Percentiles rank a stretch among this genome's conserved stretches.
Conservation (phyloP, 2,113 vertebrate species). For the Saiga tatarica region DNA sequence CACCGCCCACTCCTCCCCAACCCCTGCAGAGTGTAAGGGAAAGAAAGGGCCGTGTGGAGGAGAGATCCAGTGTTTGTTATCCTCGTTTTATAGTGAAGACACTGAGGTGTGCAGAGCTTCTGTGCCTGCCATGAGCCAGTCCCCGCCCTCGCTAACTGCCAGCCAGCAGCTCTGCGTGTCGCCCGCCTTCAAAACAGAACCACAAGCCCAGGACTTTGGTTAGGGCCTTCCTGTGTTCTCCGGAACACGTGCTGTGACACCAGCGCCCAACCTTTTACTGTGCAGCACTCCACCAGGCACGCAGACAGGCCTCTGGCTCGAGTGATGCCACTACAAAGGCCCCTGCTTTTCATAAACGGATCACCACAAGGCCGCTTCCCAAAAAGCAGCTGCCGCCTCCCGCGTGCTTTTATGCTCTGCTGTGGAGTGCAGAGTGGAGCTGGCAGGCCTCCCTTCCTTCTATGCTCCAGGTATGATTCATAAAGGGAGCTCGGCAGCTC, state of each 20-base stretch:
- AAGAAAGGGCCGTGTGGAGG: background rate
- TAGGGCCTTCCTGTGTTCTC: background rate
- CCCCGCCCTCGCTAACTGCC: accelerated
- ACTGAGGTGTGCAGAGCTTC: too few species aligned
- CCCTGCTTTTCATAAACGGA: background rate
- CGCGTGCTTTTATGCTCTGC: background rate
- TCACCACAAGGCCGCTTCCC: background rate
- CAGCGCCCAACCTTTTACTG: accelerated
- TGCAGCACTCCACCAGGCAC: background rate
- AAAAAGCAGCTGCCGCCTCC: background rate
- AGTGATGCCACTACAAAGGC: background rate
- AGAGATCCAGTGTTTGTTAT: too few species aligned
- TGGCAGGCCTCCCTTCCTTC: conserved; percentile 29
- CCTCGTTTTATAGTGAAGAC: background rate
- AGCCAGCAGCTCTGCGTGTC: accelerated
- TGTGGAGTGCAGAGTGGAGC: conserved; percentile 19
- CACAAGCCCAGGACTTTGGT: accelerated
- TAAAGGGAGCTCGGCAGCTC: conserved; percentile 37
- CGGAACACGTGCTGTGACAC: accelerated
- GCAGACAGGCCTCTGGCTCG: background rate
- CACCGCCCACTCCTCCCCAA: too few species aligned
- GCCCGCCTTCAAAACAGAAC: background rate
- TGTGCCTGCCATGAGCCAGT: accelerated
- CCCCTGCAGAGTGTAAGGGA: background rate
- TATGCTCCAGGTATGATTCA: conserved; percentile 43